Evolutionary conservation across 1,140 invertebrate species (phyloP), one percentile per base, ranked within the genome.

Genomic region (Streblospio benedicti): DNA sequence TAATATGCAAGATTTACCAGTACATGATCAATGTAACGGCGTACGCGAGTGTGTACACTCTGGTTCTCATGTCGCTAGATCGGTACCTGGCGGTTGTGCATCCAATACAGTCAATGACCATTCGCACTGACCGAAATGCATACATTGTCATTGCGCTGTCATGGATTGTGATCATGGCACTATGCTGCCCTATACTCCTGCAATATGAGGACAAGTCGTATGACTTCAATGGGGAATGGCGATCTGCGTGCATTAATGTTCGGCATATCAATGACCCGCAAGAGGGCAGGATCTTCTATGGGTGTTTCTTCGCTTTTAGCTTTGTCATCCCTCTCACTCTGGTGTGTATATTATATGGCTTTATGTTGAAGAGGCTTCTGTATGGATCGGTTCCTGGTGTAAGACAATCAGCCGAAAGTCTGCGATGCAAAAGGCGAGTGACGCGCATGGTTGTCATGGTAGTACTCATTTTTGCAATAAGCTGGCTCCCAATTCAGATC

Each of bases 41-140:
- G 0, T 93, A 91, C 68, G 90, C 89, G 4, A 92, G 89, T 63
- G 92, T 96, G 12, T 96, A 94, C 75, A 96, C 92, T 0, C 78
- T 97, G 25, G 91, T 97, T 0, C 82, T 97, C 44, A 96, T 97
- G 92, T 93, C 91, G 18, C 76, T 95, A 25, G 93, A 97, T 75
- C 84, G 93, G 63, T 97, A 92, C 76, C 81, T 97, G 69, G 93
- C 93, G 23, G 92, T 97, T 9, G 92, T 95, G 0, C 90, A 94
- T 77, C 91, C 93, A 0, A 90, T 97, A 57, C 82, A 86, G 1
- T 93, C 90, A 50, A 94, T 93, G 84, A 87, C 88, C 0, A 84
- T 65, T 72, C 83, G 93, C 54, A 97, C 88, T 1, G 88, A 93
- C 72, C 83, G 81, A 45, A 93, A 96, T 75, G 90, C 92, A 0